Evolutionary conservation across 2,797 vertebrate genomes (phyloP).

Genomic region (Coregonus suidteri): DNA sequence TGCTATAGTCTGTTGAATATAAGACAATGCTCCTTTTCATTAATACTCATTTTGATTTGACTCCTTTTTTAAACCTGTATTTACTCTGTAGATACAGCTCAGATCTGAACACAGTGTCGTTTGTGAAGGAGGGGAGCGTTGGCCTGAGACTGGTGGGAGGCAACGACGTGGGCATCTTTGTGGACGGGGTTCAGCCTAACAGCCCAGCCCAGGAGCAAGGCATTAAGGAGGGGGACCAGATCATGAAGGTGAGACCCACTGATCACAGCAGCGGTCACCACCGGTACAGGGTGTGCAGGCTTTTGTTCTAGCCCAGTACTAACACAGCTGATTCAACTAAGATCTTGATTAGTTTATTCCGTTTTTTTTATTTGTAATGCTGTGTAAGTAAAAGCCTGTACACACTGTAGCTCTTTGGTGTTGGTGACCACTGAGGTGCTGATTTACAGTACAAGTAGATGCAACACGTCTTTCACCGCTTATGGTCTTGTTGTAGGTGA

Average conservation of each 20-base stretch:
- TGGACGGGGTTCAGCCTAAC: slow-evolving; percentile 88
- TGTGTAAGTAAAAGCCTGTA: no score
- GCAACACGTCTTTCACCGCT: background rate
- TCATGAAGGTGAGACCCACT: slow-evolving; percentile 83
- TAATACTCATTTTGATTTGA: slow-evolving; percentile 11
- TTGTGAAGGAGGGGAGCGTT: slow-evolving; percentile 84
- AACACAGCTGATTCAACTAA: background rate
- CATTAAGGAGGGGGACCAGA: slow-evolving; percentile 91
- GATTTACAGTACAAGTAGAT: background rate
- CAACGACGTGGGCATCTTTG: slow-evolving; percentile 94
- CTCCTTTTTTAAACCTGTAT: no score
- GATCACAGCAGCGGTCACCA: background rate
- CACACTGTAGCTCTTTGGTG: background rate
- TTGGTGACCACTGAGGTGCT: background rate
- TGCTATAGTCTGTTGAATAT: slow-evolving; percentile 79
- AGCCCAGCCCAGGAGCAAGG: slow-evolving; percentile 86
- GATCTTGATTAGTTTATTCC: background rate
- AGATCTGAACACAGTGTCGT: slow-evolving; percentile 73
- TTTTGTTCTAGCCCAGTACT: background rate
- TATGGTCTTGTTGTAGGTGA: slow-evolving; percentile 78
- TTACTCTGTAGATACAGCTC: slow-evolving; percentile 81
- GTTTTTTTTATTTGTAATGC: no score
- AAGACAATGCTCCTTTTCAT: background rate
- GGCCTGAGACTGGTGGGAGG: slow-evolving; percentile 91
- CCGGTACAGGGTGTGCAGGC: background rate